Evolutionary conservation across 2,113 vertebrate species (phyloP), one percentile per base, ranked within the genome.

Genomic region (Aptenodytes patagonicus): DNA sequence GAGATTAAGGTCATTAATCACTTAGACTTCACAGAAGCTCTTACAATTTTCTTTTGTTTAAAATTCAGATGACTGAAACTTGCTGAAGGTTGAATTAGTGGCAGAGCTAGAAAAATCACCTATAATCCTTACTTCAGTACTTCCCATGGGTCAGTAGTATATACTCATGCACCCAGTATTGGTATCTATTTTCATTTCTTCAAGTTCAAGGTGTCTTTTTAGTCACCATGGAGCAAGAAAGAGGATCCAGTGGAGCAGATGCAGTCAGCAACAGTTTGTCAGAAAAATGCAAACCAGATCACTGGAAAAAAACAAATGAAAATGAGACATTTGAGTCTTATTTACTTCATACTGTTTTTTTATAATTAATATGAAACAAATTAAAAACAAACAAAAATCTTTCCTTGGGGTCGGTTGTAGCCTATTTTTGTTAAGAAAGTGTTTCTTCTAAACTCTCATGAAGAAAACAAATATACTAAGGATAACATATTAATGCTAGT

Each of bases 111-210:
- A 79, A 76, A 62, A 82, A 68, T 7, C 1, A 10, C 1, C 2
- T 52, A 17, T 49, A 58, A 68, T 46, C 32, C 25, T 64, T 57
- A 24, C 10, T 55, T 64, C 7, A 34, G 13, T 36, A n/a, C 4
- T 85, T 65, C 8, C 8, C 2, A 10, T 22, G 26, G 4, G 5
- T 64, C 7, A 79, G 22, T 26, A 46, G 10, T 21, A 17, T 6
- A 7, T 20, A 17, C 0, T 44, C 11, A 28, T 69, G 32, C 10
- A 49, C 4, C 9, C 5, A 40, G 6, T 15, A 13, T 1, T 65
- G 22, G 7, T 40, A 57, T 0, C 0, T 4, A 10, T 40, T 51
- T 73, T 66, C 7, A 46, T 42, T 88, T 80, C 51, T 72, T 11
- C 38, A 26, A 38, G 3, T 47, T 83, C 28, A 18, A 10, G 7